These are phyloP conservation scores for Echinops telfairi DNA, from an alignment of 2,113 vertebrate species.

Conservation along the genomic window DNA sequence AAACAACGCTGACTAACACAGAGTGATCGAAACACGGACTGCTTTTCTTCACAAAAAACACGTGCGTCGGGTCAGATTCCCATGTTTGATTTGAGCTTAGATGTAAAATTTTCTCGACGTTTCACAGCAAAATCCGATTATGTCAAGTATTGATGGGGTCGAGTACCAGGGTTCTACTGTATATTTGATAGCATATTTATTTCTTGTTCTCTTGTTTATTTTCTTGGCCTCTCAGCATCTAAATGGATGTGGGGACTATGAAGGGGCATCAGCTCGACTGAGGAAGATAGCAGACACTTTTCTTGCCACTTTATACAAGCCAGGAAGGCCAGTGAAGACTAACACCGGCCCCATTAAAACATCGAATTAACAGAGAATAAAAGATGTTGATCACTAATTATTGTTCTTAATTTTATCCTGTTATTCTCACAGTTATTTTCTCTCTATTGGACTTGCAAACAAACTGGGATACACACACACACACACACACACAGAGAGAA, in stretches of 20 bases:
- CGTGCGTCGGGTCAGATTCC: no score
- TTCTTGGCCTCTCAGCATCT: neutral
- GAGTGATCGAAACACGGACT: no score
- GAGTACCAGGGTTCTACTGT: no score
- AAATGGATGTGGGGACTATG: neutral
- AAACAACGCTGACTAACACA: no score
- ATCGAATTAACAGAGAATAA: neutral
- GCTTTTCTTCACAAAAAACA: no score
- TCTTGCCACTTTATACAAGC: neutral
- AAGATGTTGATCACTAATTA: neutral
- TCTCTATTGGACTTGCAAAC: neutral
- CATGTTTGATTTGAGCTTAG: no score
- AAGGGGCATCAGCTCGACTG: no score
- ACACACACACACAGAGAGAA: no score
- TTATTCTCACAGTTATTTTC: neutral
- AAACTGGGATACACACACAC: neutral
- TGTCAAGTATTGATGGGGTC: no score
- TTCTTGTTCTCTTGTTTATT: neutral
- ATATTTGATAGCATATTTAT: neutral
- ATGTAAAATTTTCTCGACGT: no score
- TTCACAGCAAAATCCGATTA: no score
- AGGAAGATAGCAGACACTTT: neutral
- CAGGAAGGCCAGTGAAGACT: neutral
- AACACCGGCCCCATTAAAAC: neutral
- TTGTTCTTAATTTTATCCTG: neutral